These are phyloP conservation scores for Macaria notata DNA, from an alignment of 2,888 invertebrate genomes.

Conservation along the genomic window DNA sequence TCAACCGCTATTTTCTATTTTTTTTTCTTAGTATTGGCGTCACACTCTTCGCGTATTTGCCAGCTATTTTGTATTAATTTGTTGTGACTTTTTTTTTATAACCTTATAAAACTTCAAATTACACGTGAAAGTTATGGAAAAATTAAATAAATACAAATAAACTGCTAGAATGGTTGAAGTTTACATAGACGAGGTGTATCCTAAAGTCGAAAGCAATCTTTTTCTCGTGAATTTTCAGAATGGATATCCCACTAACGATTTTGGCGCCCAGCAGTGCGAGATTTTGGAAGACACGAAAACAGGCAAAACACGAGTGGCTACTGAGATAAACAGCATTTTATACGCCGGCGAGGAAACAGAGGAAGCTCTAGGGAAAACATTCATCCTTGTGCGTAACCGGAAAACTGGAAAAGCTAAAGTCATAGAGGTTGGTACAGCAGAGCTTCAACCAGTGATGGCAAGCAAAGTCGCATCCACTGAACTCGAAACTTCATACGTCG, in stretches of 20 bases:
- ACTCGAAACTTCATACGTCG: conserved; percentile 55
- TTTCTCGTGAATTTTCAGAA: conserved; percentile 64
- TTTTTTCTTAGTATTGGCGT: no score
- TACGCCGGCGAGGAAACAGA: conserved; percentile 60
- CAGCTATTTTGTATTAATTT: no score
- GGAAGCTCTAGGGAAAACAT: conserved; percentile 53
- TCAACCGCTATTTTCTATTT: no score
- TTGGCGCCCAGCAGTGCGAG: conserved; percentile 44
- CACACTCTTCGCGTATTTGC: no score
- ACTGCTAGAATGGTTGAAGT: conserved; percentile 52
- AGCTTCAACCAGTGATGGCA: conserved; percentile 55
- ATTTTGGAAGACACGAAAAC: conserved; percentile 46
- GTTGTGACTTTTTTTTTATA: no score
- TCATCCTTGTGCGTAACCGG: conserved; percentile 57
- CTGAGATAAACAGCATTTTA: conserved; percentile 49
- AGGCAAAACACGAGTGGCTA: conserved; percentile 43
- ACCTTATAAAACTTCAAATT: no score
- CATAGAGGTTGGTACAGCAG: conserved; percentile 53
- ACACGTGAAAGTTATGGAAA: conserved; percentile 1
- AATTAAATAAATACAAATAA: background rate
- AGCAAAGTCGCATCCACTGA: conserved; percentile 39
- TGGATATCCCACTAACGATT: conserved; percentile 57
- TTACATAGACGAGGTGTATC: conserved; percentile 55
- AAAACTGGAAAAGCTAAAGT: conserved; percentile 63
- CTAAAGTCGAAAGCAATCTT: conserved; percentile 49